Evolutionary conservation across 2,113 vertebrate genomes (phyloP), one percentile per base, ranked within the genome.

Genomic region (Redunca redunca): DNA sequence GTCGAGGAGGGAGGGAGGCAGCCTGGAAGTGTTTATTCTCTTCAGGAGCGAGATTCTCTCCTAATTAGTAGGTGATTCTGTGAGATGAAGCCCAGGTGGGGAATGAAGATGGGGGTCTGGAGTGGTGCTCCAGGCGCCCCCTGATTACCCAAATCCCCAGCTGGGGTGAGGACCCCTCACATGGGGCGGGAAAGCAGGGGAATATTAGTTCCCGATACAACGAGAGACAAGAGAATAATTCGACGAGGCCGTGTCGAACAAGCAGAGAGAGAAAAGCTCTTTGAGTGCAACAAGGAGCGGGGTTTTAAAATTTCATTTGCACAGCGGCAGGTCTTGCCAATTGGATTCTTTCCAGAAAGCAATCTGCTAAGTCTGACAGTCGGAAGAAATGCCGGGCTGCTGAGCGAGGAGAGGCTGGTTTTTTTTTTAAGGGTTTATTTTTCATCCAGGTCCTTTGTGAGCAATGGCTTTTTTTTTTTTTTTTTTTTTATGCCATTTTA

Each of bases 331-430:
- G 98, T 98, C 98, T 98, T 99, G 99, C 98, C 98, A 99, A 98
- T 99, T 99, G 98, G 99, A 98, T 98, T 98, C 96, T 99, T 98
- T 99, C 98, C 98, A 99, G 98, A 98, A 99, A 99, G 98, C 98
- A 99, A 99, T 99, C 99, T 99, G 99, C 98, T 98, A 99, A 98
- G 98, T 99, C 98, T 99, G 98, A 99, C 98, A 99, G 98, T 98
- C 99, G 98, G 98, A 99, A 99, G 98, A 98, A 99, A 98, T 97
- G 99, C 98, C 98, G 98, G 98, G 98, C 98, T 99, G 98, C 98
- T 98, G 98, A 98, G 98, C 98, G 94, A 98, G 98, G 99, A 99
- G 98, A 98, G 98, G 98, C 98, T 99, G 98, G 95, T 81, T 98
- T 83, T 88, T 93, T 95, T 95, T 98, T 98, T 98, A 99, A 99